Conservation (phyloP, 1,140 invertebrate species). For the Drosophila erecta region DNA sequence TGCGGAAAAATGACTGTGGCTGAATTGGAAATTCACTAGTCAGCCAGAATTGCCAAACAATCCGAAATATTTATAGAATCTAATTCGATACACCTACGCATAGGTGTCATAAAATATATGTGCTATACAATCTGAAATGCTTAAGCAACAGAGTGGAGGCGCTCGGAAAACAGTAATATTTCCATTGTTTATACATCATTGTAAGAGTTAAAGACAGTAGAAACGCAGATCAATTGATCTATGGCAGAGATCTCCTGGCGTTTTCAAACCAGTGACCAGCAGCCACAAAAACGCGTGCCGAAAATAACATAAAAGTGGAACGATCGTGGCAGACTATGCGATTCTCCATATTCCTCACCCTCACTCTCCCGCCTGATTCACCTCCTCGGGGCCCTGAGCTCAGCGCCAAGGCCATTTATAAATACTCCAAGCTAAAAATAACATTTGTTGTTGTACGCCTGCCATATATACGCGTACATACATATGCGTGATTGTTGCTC, state of each 20-base stretch:
- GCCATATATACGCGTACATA: conserved; percentile 4
- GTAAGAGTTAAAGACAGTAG: too few species aligned
- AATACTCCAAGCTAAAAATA: conserved; percentile 80
- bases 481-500: conserved; percentile 10
- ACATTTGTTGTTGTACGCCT: conserved; percentile 41
- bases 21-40: background rate
- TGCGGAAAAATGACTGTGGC: background rate
- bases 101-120: too few species aligned
- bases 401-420: conserved; percentile 78
- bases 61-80: too few species aligned
- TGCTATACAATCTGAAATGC: too few species aligned
- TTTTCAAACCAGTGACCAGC: background rate
- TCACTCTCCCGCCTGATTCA: background rate
- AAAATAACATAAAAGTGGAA: conserved; percentile 9
- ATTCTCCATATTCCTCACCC: conserved; percentile 3
- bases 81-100: too few species aligned
- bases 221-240: background rate
- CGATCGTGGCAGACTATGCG: conserved; percentile 5
- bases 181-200: too few species aligned
- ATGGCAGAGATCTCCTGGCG: background rate
- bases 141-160: too few species aligned
- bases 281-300: background rate
- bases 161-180: too few species aligned
- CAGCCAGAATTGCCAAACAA: too few species aligned
- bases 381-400: conserved; percentile 17